Evolutionary conservation across 2,888 invertebrate species (phyloP).

Genomic region (Cybosia mesomella): DNA sequence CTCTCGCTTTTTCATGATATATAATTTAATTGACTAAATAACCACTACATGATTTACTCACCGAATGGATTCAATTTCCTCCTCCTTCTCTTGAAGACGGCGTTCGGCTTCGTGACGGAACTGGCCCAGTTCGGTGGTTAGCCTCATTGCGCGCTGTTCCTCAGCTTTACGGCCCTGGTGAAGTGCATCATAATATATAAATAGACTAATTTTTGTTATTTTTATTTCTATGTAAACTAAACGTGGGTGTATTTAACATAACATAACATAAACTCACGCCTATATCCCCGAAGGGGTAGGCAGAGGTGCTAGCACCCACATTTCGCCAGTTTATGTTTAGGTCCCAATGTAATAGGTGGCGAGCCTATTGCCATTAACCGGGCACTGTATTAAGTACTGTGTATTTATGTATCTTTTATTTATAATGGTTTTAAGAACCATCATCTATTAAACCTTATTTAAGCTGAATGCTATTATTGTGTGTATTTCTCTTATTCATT

Average conservation of each 20-base stretch:
- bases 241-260: background rate
- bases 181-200: slow-evolving; percentile 16
- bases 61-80: slow-evolving; percentile 99
- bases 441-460: background rate
- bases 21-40: background rate
- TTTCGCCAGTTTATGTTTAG: no score
- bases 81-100: slow-evolving; percentile 98
- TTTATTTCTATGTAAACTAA: background rate
- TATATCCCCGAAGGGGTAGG: no score
- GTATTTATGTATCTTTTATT: no score
- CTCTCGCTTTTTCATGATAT: background rate
- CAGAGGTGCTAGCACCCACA: no score
- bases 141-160: slow-evolving; percentile 97
- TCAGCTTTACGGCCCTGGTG: slow-evolving; percentile 97
- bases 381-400: no score
- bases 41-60: slow-evolving; percentile 81
- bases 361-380: no score
- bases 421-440: background rate
- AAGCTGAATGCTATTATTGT: background rate
- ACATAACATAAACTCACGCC: no score
- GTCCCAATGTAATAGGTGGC: no score
- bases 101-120: slow-evolving; percentile 99
- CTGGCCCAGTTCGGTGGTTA: slow-evolving; percentile 96
- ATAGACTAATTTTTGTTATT: background rate
- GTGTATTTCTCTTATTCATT: background rate